Evolutionary conservation across 1,140 invertebrate species (phyloP).

Genomic region (Drosophila ironensis): DNA sequence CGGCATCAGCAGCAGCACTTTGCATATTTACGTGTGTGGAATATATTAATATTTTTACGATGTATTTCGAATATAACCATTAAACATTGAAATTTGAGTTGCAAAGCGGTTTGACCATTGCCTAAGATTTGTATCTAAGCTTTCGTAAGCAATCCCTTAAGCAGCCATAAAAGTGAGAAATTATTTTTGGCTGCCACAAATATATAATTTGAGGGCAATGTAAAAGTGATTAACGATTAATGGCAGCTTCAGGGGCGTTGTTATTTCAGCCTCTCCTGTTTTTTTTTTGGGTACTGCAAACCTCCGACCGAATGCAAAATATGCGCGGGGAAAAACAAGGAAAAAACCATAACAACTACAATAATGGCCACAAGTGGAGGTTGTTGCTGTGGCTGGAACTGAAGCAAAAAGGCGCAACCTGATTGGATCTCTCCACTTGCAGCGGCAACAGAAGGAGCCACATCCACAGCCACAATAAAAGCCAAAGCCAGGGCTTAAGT

Average conservation of each 20-base stretch:
- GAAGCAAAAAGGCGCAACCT: constrained; percentile 68
- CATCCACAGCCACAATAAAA: constrained; percentile 10
- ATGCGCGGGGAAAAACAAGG: constrained; percentile 40
- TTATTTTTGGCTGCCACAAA: constrained; percentile 10
- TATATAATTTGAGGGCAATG: constrained; percentile 32
- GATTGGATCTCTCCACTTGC: constrained; percentile 77
- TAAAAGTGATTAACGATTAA: constrained; percentile 69
- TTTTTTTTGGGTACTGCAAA: constrained; percentile 34
- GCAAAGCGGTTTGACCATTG: too few species aligned
- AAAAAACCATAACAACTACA: constrained; percentile 37
- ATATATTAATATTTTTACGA: background rate
- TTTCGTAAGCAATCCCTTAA: background rate
- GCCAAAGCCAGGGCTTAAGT: constrained; percentile 7
- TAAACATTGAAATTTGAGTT: too few species aligned
- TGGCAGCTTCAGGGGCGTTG: constrained; percentile 73
- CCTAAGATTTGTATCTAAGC: background rate
- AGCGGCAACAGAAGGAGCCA: constrained; percentile 38
- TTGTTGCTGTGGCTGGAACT: constrained; percentile 45
- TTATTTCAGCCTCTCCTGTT: constrained; percentile 30
- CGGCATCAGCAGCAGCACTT: constrained; percentile 19
- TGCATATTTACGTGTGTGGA: background rate
- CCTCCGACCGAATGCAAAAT: constrained; percentile 71
- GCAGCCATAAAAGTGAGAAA: constrained; percentile 7
- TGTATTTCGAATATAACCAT: too few species aligned
- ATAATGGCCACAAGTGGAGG: constrained; percentile 73